Conservation (phyloP, 2,888 invertebrate genomes). For the Dasysyrphus albostriatus region DNA sequence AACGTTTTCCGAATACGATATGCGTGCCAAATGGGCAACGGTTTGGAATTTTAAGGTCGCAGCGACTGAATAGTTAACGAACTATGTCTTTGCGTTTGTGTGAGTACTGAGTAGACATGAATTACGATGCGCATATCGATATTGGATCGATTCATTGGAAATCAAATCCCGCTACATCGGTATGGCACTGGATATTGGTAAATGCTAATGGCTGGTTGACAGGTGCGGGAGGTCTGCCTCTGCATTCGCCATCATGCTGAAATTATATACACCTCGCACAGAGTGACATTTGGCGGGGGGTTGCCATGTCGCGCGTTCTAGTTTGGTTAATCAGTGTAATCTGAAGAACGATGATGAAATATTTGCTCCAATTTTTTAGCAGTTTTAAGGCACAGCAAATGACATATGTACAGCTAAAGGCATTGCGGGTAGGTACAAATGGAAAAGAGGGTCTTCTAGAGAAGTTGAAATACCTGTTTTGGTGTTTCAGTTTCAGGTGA, state of each 20-base stretch:
- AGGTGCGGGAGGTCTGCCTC: constrained; percentile 59
- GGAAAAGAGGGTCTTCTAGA: constrained; percentile 14
- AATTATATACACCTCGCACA: constrained; percentile 38
- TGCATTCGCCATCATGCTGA: constrained; percentile 15
- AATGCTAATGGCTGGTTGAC: constrained; percentile 48
- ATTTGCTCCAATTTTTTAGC: constrained; percentile 65
- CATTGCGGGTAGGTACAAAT: neutral
- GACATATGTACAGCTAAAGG: neutral
- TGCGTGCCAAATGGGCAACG: constrained; percentile 70
- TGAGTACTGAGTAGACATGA: constrained; percentile 28
- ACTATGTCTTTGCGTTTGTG: constrained; percentile 8
- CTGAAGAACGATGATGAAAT: constrained; percentile 64
- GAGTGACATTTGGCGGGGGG: constrained; percentile 4
- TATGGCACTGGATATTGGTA: constrained; percentile 31
- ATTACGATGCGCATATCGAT: constrained; percentile 58
- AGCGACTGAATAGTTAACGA: constrained; percentile 60
- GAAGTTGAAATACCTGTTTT: constrained; percentile 70
- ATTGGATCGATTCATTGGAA: constrained; percentile 67
- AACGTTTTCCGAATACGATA: constrained; percentile 64
- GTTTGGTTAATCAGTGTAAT: constrained; percentile 60
- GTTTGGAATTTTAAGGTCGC: constrained; percentile 73
- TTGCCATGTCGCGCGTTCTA: constrained; percentile 44
- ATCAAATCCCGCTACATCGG: constrained; percentile 60
- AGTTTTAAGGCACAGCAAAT: constrained; percentile 28
- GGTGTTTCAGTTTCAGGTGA: constrained; percentile 35